Evolutionary conservation across 2,113 vertebrate species (phyloP), one percentile per base, ranked within the genome.

Genomic region (rabbit (Oryctolagus cuniculus)): DNA sequence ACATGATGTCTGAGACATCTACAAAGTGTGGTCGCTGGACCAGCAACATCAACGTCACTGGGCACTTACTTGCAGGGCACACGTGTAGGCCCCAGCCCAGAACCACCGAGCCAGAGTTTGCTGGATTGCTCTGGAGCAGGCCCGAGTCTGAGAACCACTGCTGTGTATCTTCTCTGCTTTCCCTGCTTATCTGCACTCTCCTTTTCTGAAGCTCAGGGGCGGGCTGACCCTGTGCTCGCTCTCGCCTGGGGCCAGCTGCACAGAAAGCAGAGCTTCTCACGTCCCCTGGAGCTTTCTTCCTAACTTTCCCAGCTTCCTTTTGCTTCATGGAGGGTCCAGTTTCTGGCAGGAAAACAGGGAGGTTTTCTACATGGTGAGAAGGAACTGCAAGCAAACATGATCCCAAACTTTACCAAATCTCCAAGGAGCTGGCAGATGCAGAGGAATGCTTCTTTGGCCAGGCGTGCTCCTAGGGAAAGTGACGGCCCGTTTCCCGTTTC

Each of bases 361-460:
- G 87, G 51, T 73, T 38, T 38, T 38, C 38, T 92, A 75, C 95
- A 38, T 36, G 17, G 2, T 8, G 84, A 51, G 84, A 84, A 75
- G 66, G 64, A n/a, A 31, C 73, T 66, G 22, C 63, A 92, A 75
- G 87, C 38, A 66, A 38, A 73, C 16, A 55, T 8, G 70, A 63
- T 92, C 80, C 85, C 58, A 92, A 89, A 96, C n/a, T 87, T 82
- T 64, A 91, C 25, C 6, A 64, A 77, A 74, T 88, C 81, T 93
- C 67, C 64, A 69, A 85, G 85, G 82, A 94, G 89, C 61, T 24
- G 5, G 87, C 22, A 89, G 72, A 67, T 87, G 83, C 4, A 0
- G 73, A 85, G 79, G 91, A 78, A 89, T 82, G 77, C 89, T 87
- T 97, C 90, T 73, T 84, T 89, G 93, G 94, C 91, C 80, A 53